A percentile compares a stretch with the other conserved stretches of the same genome.
Evolutionary conservation across 1,140 invertebrate species (phyloP).

Genomic region (Hylaeus anthracinus): DNA sequence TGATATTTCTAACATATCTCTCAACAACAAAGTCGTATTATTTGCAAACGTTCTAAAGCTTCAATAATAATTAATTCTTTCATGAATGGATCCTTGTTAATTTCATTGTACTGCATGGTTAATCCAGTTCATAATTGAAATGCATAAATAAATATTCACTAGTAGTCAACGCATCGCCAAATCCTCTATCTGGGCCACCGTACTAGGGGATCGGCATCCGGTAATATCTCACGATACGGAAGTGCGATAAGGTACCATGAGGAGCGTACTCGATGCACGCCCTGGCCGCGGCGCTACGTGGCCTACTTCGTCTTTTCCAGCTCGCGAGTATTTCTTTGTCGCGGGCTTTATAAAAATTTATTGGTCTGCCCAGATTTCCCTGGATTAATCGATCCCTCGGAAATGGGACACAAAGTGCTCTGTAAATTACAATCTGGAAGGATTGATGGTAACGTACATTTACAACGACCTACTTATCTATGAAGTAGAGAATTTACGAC

Average conservation of each 20-base stretch:
- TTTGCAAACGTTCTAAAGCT: too few species aligned
- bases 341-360: slow-evolving; percentile 54
- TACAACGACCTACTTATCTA: too few species aligned
- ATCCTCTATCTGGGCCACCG: neutral
- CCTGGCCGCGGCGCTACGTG: neutral
- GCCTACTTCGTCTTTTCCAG: neutral
- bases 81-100: too few species aligned
- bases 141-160: slow-evolving; percentile 25
- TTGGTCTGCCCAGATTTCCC: slow-evolving; percentile 28
- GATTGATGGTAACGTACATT: slow-evolving; percentile 5
- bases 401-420: slow-evolving; percentile 1
- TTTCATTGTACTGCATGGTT: too few species aligned
- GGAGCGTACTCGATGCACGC: slow-evolving; percentile 6
- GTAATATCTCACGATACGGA: slow-evolving; percentile 51
- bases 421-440: slow-evolving; percentile 10
- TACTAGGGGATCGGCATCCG: slow-evolving; percentile 21
- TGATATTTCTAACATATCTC: too few species aligned
- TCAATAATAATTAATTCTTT: too few species aligned
- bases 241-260: slow-evolving; percentile 40
- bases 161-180: slow-evolving; percentile 1
- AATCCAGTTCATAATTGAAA: too few species aligned
- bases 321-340: slow-evolving; percentile 42
- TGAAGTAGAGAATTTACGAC: too few species aligned
- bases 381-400: slow-evolving; percentile 22
- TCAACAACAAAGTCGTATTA: too few species aligned